Conservation (phyloP, 2,888 invertebrate species). For the Balanococcus diminutus region DNA sequence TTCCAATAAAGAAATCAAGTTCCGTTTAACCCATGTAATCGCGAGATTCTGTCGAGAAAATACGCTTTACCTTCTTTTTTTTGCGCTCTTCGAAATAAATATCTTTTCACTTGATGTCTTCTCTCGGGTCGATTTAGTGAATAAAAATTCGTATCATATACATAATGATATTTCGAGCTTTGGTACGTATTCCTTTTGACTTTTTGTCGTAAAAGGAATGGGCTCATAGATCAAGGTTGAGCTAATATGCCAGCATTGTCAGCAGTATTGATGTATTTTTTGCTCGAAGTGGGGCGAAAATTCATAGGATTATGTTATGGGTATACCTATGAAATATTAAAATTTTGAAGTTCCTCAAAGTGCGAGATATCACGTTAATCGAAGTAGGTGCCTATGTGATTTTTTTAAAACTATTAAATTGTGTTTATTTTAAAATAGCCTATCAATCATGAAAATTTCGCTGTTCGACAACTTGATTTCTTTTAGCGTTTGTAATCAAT, state of each 20-base stretch:
- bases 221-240: no score
- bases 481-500: background rate
- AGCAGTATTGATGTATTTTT: no score
- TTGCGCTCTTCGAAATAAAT: background rate
- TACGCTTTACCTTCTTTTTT: background rate
- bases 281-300: background rate
- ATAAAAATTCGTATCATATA: background rate
- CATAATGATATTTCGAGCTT: background rate
- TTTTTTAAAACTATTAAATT: background rate
- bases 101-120: background rate
- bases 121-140: background rate
- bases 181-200: background rate
- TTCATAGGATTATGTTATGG: no score
- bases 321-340: no score
- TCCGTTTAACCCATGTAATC: background rate
- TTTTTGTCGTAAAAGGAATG: no score
- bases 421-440: background rate
- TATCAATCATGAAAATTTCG: background rate
- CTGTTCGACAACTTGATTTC: background rate
- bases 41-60: background rate
- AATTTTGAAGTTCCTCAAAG: background rate
- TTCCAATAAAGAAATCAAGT: conserved; percentile 21
- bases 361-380: background rate
- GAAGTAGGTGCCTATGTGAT: background rate
- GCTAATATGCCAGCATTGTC: no score